Percentiles rank a stretch among this genome's conserved stretches.
Evolutionary conservation across 2,888 invertebrate species (phyloP).

Genomic region (Stenchaetothrips biformis): DNA sequence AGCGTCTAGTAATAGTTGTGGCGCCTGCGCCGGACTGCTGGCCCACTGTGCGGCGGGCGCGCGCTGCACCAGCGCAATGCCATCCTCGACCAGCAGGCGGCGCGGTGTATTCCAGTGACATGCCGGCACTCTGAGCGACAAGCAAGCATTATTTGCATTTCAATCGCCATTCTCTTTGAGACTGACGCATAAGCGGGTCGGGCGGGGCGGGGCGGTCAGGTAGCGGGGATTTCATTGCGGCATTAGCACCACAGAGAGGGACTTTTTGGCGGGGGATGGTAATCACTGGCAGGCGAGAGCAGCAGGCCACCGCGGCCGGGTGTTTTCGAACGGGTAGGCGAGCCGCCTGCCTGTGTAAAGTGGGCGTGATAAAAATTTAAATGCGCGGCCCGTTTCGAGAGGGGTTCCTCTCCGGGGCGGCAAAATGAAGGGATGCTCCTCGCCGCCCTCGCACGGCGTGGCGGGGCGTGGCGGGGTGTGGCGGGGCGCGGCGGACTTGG

Average conservation of each 20-base stretch:
- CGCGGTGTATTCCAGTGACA: neutral
- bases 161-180: neutral
- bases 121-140: neutral
- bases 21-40: too few species aligned
- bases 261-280: neutral
- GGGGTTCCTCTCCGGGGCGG: too few species aligned
- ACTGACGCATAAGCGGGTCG: neutral
- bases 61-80: too few species aligned
- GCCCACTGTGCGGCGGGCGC: too few species aligned
- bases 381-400: neutral
- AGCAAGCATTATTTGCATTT: neutral
- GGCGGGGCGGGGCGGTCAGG: neutral
- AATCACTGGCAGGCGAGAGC: too few species aligned
- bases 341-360: neutral
- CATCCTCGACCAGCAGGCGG: too few species aligned
- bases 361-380: conserved; percentile 10
- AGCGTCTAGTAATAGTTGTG: too few species aligned
- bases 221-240: neutral
- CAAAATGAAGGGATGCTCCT: neutral
- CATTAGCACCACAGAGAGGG: neutral
- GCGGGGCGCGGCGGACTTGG: too few species aligned
- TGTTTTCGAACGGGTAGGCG: too few species aligned
- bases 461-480: neutral
- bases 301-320: too few species aligned
- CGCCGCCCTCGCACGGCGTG: neutral